Evolutionary conservation across 2,888 invertebrate genomes (phyloP).

Genomic region (Neoascia interrupta): DNA sequence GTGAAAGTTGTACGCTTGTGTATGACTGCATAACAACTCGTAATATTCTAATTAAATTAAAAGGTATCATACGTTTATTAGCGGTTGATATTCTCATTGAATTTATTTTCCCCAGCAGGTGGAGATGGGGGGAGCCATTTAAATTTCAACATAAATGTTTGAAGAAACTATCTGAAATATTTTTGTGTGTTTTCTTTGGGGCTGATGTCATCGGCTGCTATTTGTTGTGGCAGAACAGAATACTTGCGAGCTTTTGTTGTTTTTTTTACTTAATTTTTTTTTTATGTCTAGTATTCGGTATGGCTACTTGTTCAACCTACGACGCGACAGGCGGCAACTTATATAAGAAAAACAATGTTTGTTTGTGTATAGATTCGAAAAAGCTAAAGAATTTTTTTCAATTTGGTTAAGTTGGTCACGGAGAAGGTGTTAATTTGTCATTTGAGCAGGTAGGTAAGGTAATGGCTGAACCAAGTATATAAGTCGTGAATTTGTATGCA

Average conservation of each 20-base stretch:
- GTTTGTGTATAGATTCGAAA: neutral
- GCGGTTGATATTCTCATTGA: neutral
- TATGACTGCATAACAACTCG: no score
- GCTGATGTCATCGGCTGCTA: slow-evolving; percentile 49
- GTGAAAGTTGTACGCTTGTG: no score
- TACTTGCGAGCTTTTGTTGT: neutral
- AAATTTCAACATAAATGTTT: no score
- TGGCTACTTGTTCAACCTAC: slow-evolving; percentile 26
- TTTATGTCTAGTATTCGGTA: neutral
- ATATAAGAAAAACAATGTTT: no score
- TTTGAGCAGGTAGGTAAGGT: neutral
- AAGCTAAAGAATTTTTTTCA: no score
- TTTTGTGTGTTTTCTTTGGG: slow-evolving; percentile 13
- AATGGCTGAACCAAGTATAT: slow-evolving; percentile 7
- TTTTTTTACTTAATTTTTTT: neutral
- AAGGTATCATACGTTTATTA: slow-evolving; percentile 18
- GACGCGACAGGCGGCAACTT: no score
- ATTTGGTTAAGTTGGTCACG: slow-evolving; percentile 45
- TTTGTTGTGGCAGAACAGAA: slow-evolving; percentile 32
- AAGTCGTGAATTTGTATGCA: slow-evolving; percentile 13
- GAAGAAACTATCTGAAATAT: slow-evolving; percentile 1
- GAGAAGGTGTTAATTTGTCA: slow-evolving; percentile 42
- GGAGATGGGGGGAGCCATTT: no score
- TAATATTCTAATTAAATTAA: slow-evolving; percentile 26
- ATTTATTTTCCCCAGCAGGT: neutral